These are phyloP conservation scores for Macrotus californicus DNA, from an alignment of 2,113 vertebrate species.

Conservation along the genomic window DNA sequence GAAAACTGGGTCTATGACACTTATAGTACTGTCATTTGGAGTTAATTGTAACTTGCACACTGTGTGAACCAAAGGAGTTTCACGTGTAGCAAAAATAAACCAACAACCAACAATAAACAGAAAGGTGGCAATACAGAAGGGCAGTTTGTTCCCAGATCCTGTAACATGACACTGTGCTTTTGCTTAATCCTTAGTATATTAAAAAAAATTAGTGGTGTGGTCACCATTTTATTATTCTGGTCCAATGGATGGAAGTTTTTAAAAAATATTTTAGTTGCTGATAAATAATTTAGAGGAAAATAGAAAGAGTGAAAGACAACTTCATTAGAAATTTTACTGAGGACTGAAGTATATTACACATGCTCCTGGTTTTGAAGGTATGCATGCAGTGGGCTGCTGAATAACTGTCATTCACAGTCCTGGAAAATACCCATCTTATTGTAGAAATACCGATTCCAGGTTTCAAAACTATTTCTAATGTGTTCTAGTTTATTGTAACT, in stretches of 20 bases:
- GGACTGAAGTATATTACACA: background rate
- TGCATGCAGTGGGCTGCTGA: background rate
- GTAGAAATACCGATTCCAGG: background rate
- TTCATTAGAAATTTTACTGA: background rate
- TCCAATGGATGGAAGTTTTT: background rate
- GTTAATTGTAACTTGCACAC: background rate
- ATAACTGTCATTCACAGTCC: background rate
- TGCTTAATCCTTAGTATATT: background rate
- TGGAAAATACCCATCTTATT: background rate
- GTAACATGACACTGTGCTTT: background rate
- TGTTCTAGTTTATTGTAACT: background rate
- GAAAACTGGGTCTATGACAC: background rate
- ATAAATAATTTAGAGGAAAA: background rate
- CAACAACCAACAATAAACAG: background rate
- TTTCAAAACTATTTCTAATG: conserved; percentile 26
- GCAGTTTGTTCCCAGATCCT: background rate
- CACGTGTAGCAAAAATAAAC: background rate
- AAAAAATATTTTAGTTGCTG: background rate
- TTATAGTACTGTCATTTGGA: background rate
- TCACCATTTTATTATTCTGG: background rate
- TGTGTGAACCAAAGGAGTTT: background rate
- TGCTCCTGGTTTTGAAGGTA: background rate
- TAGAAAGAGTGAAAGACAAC: background rate
- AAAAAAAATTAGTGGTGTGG: background rate
- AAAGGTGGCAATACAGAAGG: background rate